Evolutionary conservation across 92 coral and sea anemone genomes (phyloP), one percentile per base, ranked within the genome.

Genomic region (Bergia puertoricense): DNA sequence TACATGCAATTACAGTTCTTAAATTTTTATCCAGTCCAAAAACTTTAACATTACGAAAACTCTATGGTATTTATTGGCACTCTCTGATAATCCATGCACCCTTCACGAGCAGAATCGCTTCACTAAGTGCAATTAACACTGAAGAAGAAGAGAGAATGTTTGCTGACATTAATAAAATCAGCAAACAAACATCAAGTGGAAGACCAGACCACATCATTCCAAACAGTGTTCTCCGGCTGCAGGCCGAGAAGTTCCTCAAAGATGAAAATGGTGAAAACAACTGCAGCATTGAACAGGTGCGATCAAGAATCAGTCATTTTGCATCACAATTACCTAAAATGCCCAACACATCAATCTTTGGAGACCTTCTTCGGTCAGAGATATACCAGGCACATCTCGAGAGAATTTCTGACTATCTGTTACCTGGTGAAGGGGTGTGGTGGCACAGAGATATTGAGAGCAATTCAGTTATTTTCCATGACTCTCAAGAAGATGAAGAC

Each of bases 391-490:
- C 87, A 40, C 78, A 83, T 67, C 51, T 83, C 13, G 87, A 83
- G 56, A 57, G 87, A 36, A 83, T 83, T 16, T 8, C 45, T 66
- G 87, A 83, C 79, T 83, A 37, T 40, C 40, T 83, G 37, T 62
- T 67, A n/a, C 14, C 38, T 22, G 87, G 87, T 8, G 79, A 83
- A 41, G 78, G 87, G 23, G 79, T 83, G 23, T 83, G 87, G 87
- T 83, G 87, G 78, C 38, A 40, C 50, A 20, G 51, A 65, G 57
- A 56, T n/a, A 20, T 4, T 0, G 51, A 65, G 22, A 72, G 87
- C 45, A 22, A 36, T 62, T 20, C 10, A 36, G 45, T 43, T 57
- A 22, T 62, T 6, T 82, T 82, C 45, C 46, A 4, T 48, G 54
- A 48, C 54, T 48, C 54, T 48, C 5, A 48, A 4, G 54, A 4